Percentiles rank a stretch among this genome's conserved stretches.
These are phyloP conservation scores for Pollachius pollachius DNA, from an alignment of 2,113 vertebrate species.

Conservation along the genomic window DNA sequence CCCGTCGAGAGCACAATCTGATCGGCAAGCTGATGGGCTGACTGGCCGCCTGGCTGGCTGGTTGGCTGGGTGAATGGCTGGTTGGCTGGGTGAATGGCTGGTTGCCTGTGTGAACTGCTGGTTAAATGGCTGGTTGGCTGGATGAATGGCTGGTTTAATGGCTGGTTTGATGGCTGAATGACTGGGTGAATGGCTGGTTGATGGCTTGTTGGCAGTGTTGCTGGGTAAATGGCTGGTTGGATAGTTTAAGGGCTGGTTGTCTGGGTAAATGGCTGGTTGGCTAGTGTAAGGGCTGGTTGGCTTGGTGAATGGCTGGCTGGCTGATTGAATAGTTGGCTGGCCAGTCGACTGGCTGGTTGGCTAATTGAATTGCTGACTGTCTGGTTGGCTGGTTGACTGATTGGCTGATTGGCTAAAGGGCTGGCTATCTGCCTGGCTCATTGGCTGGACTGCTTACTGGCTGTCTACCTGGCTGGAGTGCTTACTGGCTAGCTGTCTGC, in stretches of 20 bases:
- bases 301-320: too few species aligned
- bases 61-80: neutral
- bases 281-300: neutral
- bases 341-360: too few species aligned
- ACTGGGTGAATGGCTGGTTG: neutral
- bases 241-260: neutral
- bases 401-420: neutral
- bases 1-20: slow-evolving; percentile 44
- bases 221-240: neutral
- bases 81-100: neutral
- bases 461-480: neutral
- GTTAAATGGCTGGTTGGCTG: neutral
- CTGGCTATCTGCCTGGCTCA: neutral
- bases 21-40: slow-evolving; percentile 35
- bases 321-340: too few species aligned
- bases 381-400: neutral
- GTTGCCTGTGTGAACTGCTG: neutral
- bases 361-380: neutral
- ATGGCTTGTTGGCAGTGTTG: neutral
- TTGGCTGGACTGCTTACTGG: neutral
- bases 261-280: neutral
- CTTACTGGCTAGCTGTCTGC: neutral
- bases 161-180: neutral
- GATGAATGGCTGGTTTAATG: neutral
- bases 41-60: slow-evolving; percentile 1